Percentiles rank a stretch among this genome's conserved stretches.
Evolutionary conservation across 2,113 vertebrate species (phyloP).

Genomic region (Dinomys branickii): DNA sequence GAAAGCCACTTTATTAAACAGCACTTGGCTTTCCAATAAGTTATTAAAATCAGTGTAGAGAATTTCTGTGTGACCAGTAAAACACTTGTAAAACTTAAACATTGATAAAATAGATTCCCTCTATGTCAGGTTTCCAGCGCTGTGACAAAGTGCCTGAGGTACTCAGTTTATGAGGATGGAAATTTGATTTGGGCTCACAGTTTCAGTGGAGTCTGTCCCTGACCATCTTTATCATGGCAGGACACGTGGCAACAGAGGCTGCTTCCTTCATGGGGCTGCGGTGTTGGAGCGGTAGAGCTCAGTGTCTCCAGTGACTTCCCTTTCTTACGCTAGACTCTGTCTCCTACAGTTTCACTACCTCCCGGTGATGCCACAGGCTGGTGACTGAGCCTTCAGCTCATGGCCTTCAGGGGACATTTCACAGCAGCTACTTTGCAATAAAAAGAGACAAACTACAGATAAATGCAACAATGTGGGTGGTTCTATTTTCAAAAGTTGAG

Average conservation of each 20-base stretch:
- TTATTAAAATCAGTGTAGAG: neutral
- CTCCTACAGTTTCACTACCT: neutral
- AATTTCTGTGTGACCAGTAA: neutral
- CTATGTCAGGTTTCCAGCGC: neutral
- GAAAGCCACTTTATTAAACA: neutral
- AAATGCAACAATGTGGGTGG: neutral
- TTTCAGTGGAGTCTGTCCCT: neutral
- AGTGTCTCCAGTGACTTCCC: neutral
- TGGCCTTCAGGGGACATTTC: neutral
- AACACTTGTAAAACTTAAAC: neutral
- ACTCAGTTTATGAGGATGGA: neutral
- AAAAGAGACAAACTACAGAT: neutral
- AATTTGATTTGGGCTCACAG: neutral
- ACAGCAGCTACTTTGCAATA: neutral
- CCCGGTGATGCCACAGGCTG: neutral
- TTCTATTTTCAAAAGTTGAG: neutral
- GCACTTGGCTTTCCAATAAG: neutral
- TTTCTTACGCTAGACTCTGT: neutral
- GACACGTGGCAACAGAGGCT: neutral
- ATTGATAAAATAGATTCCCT: neutral
- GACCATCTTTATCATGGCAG: neutral
- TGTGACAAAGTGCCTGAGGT: neutral
- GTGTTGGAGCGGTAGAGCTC: too few species aligned
- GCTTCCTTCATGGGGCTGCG: neutral
- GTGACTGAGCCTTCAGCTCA: neutral